Percentiles rank a stretch among this genome's conserved stretches.
Evolutionary conservation across 2,113 vertebrate species (phyloP).

Genomic region (Xenopus laevis): DNA sequence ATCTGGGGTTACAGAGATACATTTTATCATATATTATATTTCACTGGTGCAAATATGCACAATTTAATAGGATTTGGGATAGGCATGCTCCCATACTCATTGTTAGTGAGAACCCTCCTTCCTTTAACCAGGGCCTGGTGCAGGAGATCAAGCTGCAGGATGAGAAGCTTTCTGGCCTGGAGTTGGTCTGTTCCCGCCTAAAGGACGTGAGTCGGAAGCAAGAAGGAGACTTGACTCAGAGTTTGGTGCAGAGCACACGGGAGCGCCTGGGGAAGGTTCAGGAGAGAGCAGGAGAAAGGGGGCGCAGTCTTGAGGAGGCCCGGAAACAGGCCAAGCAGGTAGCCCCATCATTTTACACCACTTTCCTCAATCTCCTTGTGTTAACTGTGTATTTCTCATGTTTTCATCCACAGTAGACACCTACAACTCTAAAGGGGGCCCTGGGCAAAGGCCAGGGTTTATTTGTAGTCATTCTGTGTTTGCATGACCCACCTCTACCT

Average conservation of each 20-base stretch:
- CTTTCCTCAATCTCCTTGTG: neutral
- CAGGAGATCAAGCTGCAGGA: slow-evolving; percentile 62
- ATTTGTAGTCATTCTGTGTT: too few species aligned
- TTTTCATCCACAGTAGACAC: too few species aligned
- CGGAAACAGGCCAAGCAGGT: slow-evolving; percentile 75
- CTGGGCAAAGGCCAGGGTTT: too few species aligned
- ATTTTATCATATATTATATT: too few species aligned
- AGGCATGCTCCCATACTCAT: too few species aligned
- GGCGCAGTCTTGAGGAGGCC: slow-evolving; percentile 67
- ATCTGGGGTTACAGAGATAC: too few species aligned
- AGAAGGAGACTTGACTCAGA: slow-evolving; percentile 67
- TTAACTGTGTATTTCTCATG: too few species aligned
- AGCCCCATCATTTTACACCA: neutral
- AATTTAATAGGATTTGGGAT: too few species aligned
- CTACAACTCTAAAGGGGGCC: too few species aligned
- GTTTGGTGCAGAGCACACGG: slow-evolving; percentile 66
- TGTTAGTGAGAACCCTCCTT: neutral
- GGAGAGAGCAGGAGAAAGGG: slow-evolving; percentile 61
- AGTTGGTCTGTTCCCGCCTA: slow-evolving; percentile 60
- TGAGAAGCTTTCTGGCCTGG: slow-evolving; percentile 64
- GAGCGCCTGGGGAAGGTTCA: slow-evolving; percentile 69
- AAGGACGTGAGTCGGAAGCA: slow-evolving; percentile 70
- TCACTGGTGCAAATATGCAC: too few species aligned
- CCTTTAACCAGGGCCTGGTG: slow-evolving; percentile 60
- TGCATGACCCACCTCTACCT: too few species aligned